These are phyloP conservation scores for Galagoides demidoff DNA, from an alignment of 2,797 vertebrate species.

Conservation along the genomic window DNA sequence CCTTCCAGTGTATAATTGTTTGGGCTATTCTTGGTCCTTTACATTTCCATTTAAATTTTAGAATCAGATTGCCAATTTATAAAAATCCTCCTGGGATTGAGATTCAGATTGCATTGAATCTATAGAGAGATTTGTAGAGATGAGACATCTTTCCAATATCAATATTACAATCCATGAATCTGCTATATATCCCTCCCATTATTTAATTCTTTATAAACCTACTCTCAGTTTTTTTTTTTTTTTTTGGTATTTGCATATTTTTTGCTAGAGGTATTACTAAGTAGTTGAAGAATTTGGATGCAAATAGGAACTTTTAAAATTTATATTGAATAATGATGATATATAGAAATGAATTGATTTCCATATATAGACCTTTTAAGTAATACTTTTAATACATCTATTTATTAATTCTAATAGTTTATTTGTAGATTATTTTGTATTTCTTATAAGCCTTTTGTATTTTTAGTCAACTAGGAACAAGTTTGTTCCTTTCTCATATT, in stretches of 20 bases:
- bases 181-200: not conserved
- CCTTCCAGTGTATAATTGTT: not conserved
- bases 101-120: not conserved
- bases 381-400: not conserved
- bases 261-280: not conserved
- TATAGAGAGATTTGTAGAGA: not conserved
- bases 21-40: not conserved
- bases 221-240: not conserved
- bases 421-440: not conserved
- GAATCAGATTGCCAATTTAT: not conserved
- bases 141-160: not conserved
- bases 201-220: not conserved
- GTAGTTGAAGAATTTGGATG: not conserved
- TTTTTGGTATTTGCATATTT: not conserved
- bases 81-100: not conserved
- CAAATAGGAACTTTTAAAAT: not conserved
- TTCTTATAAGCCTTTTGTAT: not conserved
- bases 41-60: not conserved
- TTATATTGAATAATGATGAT: not conserved
- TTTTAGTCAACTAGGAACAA: not conserved
- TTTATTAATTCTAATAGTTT: not conserved
- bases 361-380: not conserved
- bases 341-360: not conserved
- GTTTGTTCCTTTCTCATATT: not conserved
- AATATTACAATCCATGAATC: not conserved